Conservation (phyloP, 2,797 vertebrate species). For the Lagodon rhomboides region DNA sequence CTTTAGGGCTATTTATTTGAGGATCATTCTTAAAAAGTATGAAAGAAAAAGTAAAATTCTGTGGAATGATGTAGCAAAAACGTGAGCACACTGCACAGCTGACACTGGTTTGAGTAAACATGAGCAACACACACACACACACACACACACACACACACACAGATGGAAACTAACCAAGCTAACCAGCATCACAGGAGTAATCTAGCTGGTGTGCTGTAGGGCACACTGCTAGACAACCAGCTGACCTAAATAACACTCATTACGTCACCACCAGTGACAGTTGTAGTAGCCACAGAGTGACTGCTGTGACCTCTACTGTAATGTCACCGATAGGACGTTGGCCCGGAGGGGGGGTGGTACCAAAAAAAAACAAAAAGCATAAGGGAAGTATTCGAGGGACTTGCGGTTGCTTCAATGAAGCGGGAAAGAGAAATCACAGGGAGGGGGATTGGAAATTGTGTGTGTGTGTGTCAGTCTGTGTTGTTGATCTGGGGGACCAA, state of each 20-base stretch:
- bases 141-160: slow-evolving; percentile 20
- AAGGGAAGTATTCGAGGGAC: slow-evolving; percentile 25
- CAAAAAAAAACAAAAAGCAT: not conserved
- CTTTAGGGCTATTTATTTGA: not conserved
- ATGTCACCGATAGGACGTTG: slow-evolving; percentile 62
- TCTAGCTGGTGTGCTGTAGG: slow-evolving; percentile 75
- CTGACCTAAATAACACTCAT: slow-evolving; percentile 84
- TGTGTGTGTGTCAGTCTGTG: slow-evolving; percentile 60
- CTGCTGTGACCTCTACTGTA: slow-evolving; percentile 77
- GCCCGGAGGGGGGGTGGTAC: not conserved
- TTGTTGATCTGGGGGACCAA: slow-evolving; percentile 80
- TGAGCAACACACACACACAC: slow-evolving; percentile 22
- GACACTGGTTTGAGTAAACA: slow-evolving; percentile 36
- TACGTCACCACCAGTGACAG: slow-evolving; percentile 77
- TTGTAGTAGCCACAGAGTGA: slow-evolving; percentile 75
- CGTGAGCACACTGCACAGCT: not conserved
- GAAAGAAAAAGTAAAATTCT: not conserved
- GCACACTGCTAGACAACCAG: slow-evolving; percentile 83
- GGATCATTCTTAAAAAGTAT: not conserved
- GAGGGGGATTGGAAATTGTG: slow-evolving; percentile 39
- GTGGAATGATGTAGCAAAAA: slow-evolving; percentile 24
- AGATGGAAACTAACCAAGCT: slow-evolving; percentile 55
- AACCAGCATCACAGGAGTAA: slow-evolving; percentile 70
- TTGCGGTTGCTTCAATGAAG: slow-evolving; percentile 38
- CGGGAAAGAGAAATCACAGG: slow-evolving; percentile 52